phyloP scores from a whole-genome alignment of 1,140 invertebrate species.

The Drosophila lowei region DNA sequence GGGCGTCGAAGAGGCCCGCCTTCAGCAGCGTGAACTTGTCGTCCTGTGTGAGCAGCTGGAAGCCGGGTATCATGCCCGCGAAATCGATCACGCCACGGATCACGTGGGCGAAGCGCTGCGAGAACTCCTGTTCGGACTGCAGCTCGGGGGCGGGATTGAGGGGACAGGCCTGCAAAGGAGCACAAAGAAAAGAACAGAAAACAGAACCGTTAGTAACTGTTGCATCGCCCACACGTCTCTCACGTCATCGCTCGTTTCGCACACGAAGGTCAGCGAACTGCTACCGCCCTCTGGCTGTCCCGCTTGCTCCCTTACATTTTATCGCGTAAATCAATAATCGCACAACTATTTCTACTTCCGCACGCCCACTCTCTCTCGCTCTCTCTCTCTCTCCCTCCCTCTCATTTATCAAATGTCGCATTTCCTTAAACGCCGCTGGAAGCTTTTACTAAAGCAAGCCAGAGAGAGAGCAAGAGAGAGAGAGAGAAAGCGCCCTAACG shows the following conservation, averaged over 20 bases:
- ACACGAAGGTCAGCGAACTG: constrained; percentile 77
- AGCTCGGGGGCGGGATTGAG: constrained; percentile 95
- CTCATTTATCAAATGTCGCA: constrained; percentile 39
- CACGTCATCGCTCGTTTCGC: constrained; percentile 43
- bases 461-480: neutral
- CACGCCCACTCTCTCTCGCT: constrained; percentile 35
- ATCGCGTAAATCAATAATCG: constrained; percentile 68
- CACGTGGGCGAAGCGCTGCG: constrained; percentile 96
- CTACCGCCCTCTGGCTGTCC: neutral
- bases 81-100: constrained; percentile 99
- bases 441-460: constrained; percentile 45
- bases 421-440: constrained; percentile 60
- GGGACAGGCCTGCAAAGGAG: constrained; percentile 79
- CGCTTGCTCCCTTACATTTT: neutral
- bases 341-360: constrained; percentile 68
- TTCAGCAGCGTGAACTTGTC: constrained; percentile 98
- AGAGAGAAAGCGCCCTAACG: constrained; percentile 32
- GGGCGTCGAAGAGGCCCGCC: constrained; percentile 96
- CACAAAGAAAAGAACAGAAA: neutral
- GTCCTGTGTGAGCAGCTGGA: constrained; percentile 96
- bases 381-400: neutral
- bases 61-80: constrained; percentile 98
- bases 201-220: constrained; percentile 21
- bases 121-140: constrained; percentile 95
- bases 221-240: constrained; percentile 13